Conservation (phyloP, 1,140 invertebrate species). For the Psix sp. region DNA sequence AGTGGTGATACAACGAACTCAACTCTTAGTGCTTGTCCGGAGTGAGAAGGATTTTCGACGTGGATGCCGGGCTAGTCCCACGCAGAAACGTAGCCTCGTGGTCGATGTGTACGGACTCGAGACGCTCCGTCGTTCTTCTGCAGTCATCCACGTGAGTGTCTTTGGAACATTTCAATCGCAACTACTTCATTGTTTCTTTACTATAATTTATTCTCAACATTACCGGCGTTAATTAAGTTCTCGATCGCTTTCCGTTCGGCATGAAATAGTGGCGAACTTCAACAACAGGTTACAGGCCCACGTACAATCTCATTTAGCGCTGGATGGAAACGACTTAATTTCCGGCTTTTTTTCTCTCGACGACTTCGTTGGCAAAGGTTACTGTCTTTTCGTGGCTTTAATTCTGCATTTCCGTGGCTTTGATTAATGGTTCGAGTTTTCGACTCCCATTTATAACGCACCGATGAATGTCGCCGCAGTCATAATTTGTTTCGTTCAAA, state of each 20-base stretch:
- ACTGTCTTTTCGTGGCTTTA: constrained; percentile 36
- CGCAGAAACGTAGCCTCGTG: constrained; percentile 33
- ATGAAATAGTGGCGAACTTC: too few relatives aligned
- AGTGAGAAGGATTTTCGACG: constrained; percentile 19
- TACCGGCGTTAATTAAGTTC: constrained; percentile 14
- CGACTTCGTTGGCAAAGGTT: constrained; percentile 9
- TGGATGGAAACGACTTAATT: constrained; percentile 8
- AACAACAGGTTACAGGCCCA: background rate
- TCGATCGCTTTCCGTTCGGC: constrained; percentile 3
- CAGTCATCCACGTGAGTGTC: constrained; percentile 57
- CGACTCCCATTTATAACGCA: constrained; percentile 23
- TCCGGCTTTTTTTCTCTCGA: background rate
- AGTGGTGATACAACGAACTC: constrained; percentile 31
- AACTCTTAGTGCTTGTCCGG: constrained; percentile 25
- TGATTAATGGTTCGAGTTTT: constrained; percentile 31
- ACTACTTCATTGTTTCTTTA: background rate
- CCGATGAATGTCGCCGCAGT: constrained; percentile 39
- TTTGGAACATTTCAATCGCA: background rate
- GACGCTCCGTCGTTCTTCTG: constrained; percentile 30
- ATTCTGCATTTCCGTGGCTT: constrained; percentile 21
- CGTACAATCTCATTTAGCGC: constrained; percentile 20
- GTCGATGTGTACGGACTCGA: constrained; percentile 48
- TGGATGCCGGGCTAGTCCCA: constrained; percentile 27
- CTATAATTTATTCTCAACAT: constrained; percentile 11
- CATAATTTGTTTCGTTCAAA: too few relatives aligned